Evolutionary conservation across 2,888 invertebrate species (phyloP).

Genomic region (Drosophila emarginata): DNA sequence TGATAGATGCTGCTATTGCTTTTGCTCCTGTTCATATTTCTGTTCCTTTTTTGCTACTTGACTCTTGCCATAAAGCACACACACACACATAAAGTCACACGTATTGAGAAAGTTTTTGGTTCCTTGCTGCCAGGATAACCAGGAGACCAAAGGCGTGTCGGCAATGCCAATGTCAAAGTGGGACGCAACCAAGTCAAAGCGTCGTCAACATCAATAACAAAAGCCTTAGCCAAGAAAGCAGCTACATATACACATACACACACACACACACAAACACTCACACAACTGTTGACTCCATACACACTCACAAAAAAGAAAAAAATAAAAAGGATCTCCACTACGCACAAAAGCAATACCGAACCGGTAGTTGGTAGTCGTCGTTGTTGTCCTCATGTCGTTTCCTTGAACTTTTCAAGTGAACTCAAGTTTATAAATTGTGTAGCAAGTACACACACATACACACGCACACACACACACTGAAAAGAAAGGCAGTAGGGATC

Average conservation of each 20-base stretch:
- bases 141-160: conserved; percentile 11
- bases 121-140: not conserved
- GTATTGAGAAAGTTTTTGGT: not conserved
- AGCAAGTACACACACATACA: conserved; percentile 67
- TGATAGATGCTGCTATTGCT: conserved; percentile 3
- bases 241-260: conserved; percentile 20
- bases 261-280: conserved; percentile 16
- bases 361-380: conserved; percentile 12
- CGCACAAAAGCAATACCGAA: conserved; percentile 7
- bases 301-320: conserved; percentile 6
- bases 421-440: conserved; percentile 77
- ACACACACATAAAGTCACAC: not conserved
- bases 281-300: conserved; percentile 54
- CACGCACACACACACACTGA: conserved; percentile 15
- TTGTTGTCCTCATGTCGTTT: conserved; percentile 49
- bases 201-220: conserved; percentile 41
- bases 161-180: conserved; percentile 54
- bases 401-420: conserved; percentile 77
- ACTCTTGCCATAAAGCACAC: conserved; percentile 14
- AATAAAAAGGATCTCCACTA: conserved; percentile 42
- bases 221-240: conserved; percentile 5
- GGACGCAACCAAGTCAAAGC: conserved; percentile 76
- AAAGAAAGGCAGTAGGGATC: conserved; percentile 3
- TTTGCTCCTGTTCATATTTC: not conserved
- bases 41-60: conserved; percentile 7